A percentile compares a stretch with the other conserved stretches of the same genome.
These are phyloP conservation scores for Iguana delicatissima DNA, from an alignment of 2,797 vertebrate genomes.

Conservation along the genomic window DNA sequence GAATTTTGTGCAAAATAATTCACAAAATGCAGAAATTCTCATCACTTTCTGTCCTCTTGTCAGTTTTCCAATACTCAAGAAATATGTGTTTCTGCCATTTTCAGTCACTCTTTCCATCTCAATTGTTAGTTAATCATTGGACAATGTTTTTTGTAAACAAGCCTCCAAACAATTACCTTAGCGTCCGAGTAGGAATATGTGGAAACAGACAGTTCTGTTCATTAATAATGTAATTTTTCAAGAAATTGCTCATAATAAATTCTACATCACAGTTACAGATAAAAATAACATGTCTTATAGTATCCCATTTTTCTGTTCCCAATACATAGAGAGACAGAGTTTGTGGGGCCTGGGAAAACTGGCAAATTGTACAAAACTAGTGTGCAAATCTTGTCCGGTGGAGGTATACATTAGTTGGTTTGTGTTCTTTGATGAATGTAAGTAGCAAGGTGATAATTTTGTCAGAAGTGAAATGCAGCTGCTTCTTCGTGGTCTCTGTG, in stretches of 20 bases:
- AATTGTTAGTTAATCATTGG: background rate
- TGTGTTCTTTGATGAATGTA: background rate
- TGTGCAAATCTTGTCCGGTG: background rate
- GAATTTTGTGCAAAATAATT: no score
- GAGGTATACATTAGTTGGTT: background rate
- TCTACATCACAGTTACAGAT: background rate
- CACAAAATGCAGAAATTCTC: no score
- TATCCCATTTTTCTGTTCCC: no score
- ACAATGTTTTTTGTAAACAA: no score
- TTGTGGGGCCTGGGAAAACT: background rate
- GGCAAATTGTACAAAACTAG: background rate
- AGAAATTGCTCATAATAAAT: background rate
- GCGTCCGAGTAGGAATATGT: background rate
- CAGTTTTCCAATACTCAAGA: no score
- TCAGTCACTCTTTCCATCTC: no score
- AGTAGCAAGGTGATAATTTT: background rate
- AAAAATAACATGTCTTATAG: background rate
- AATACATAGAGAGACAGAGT: no score
- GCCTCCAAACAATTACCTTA: background rate
- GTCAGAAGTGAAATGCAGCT: background rate
- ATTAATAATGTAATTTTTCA: background rate
- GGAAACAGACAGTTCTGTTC: background rate
- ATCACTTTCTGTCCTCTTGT: no score
- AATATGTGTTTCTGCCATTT: no score
- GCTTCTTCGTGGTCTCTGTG: no score